Base-by-base conservation (phyloP, 2,797 vertebrate genomes). In the Paramormyrops hopkinsi region DNA sequence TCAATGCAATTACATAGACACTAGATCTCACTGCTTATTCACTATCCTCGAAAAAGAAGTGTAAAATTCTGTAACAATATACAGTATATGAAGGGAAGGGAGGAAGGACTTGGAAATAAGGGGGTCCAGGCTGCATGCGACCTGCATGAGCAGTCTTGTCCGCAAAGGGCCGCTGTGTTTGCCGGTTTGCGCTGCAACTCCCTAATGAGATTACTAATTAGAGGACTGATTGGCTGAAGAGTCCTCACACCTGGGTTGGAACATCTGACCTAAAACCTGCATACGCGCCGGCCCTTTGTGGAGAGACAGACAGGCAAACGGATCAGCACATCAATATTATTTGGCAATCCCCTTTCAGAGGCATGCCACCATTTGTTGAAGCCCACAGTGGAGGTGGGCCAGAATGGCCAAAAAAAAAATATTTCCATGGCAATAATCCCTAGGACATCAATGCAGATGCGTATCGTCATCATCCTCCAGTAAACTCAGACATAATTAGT, bases 1-100 rank as follows among this genome's bases (percentile, higher is more conserved):
- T 56, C 85, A 79, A 44, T 56, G 84, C 50, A 56, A 73, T 87
- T 87, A 82, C 17, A 87, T 53, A 54, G 85, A 53, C 37, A 54
- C 48, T 50, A 22, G 85, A 17, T 87, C 53, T n/a, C 51, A 82
- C 7, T 46, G 51, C 29, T 25, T 12, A 19, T 41, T 51, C 33
- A 29, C 56, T 76, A 46, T 41, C 73, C 88, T 79, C 9, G 19
- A 44, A 62, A 62, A 87, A 65, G 54, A n/a, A 33, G 22, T 46
- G 56, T 44, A 37, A 25, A 87, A 33, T 37, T 62, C 5, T 19
- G 8, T 46, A 44, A 62, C 19, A 11, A 65, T 44, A 53, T 54
- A 54, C 29, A 29, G 29, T 29, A 29, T 29, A 54, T 14, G 51
- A 29, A 86, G 29, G 48, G 19, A 37, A 25, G 84, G 25, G 51